Conservation (phyloP, 2,113 vertebrate species). For the Nyctereutes procyonoides region DNA sequence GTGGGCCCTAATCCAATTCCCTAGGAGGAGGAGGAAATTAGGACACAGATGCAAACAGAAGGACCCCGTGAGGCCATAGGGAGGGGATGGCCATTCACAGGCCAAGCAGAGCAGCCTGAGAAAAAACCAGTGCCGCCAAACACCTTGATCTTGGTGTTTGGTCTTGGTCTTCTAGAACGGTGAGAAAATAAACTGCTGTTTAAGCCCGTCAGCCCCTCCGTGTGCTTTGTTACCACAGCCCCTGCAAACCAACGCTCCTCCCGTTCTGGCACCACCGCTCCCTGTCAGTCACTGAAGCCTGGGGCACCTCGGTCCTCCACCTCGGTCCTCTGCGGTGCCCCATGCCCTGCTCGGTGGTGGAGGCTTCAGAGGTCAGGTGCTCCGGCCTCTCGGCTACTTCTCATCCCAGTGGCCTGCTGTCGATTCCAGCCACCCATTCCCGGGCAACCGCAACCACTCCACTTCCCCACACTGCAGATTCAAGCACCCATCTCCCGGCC, state of each 20-base stretch:
- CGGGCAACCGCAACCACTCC: neutral
- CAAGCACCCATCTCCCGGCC: neutral
- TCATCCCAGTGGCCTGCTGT: neutral
- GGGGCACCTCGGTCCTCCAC: neutral
- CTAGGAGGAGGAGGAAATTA: neutral
- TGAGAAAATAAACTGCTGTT: neutral
- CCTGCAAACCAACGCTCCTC: accelerated
- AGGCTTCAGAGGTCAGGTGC: neutral
- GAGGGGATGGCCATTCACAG: neutral
- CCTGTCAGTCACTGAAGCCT: neutral
- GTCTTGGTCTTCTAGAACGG: neutral
- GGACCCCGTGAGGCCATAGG: neutral
- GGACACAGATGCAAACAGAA: neutral
- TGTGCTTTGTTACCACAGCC: neutral
- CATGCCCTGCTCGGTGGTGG: neutral
- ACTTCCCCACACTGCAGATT: neutral
- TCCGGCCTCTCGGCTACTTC: neutral
- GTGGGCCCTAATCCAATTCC: neutral
- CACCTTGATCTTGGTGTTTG: neutral
- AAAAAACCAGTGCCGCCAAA: neutral
- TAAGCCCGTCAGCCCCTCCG: neutral
- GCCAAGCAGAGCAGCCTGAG: neutral
- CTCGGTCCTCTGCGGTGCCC: neutral
- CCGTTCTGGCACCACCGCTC: neutral
- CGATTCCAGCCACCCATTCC: neutral